Evolutionary conservation across 2,888 invertebrate species (phyloP), one percentile per base, ranked within the genome.

Genomic region (Lampropteryx suffumata): DNA sequence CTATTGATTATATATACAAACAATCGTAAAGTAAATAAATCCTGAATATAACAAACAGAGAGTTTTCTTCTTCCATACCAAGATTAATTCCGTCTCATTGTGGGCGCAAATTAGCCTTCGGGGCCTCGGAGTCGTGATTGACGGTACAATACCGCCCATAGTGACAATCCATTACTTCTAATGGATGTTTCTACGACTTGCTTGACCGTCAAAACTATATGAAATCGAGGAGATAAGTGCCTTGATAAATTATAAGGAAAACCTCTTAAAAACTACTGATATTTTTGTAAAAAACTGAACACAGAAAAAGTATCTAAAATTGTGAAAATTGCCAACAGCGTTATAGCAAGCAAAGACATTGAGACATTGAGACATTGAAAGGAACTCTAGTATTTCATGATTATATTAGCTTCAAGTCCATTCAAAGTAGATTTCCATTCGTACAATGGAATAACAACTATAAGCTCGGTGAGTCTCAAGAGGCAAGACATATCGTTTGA

Each of bases 81-180:
- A 62, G 62, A 69, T 68, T 73, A 69, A 72, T 75, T 64, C 62
- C 57, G 55, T 53, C 55, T 67, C 65, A 73, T 75, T 73, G 68
- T 70, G 64, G 61, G 61, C 62, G 64, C 61, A 71, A 74, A 74
- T 71, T 64, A 73, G 61, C 65, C 62, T 61, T 62, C 64, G 50
- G 61, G 28, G 36, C 41, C 32, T 33, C 32, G 10, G 34, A 33
- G 33, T 50, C 62, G 53, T 75, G 74, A 76, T 74, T 72, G 73
- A 72, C 76, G 74, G 67, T 64, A 66, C 64, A 67, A 64, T 64
- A 64, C 64, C 62, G 57, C 40, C 59, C 61, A 65, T 63, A 64
- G 73, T 69, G 73, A 74, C 76, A 74, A 71, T 73, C 74, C 73
- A 78, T 78, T 76, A 72, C 66, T 59, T 56, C 65, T 76, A 76